Conservation (phyloP, 1,140 invertebrate species). For the Magallana gigas region DNA sequence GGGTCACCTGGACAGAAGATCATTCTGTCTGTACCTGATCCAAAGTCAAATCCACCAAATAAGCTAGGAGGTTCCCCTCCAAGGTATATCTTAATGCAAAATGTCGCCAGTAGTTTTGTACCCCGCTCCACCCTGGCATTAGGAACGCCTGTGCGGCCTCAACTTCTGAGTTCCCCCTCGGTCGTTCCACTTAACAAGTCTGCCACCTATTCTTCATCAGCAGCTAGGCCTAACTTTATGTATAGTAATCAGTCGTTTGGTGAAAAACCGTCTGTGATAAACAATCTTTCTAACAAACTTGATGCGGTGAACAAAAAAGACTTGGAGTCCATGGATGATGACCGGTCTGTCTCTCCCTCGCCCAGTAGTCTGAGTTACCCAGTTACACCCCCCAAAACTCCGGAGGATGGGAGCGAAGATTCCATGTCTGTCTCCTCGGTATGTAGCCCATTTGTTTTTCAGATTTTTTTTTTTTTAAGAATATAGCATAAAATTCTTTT, state of each 20-base stretch:
- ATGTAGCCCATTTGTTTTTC: background rate
- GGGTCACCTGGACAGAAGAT: slow-evolving; percentile 20
- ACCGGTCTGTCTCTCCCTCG: slow-evolving; percentile 38
- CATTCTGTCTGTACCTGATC: slow-evolving; percentile 31
- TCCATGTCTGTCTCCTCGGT: slow-evolving; percentile 39
- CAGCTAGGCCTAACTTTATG: background rate
- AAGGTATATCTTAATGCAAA: slow-evolving; percentile 26
- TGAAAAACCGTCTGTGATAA: slow-evolving; percentile 20
- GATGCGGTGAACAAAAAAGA: slow-evolving; percentile 21
- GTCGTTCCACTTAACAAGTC: background rate
- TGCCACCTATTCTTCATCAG: background rate
- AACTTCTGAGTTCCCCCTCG: background rate
- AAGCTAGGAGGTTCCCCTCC: slow-evolving; percentile 18
- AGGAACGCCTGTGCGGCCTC: background rate
- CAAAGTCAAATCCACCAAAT: slow-evolving; percentile 21
- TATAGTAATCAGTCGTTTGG: slow-evolving; percentile 33
- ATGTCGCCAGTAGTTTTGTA: slow-evolving; percentile 8
- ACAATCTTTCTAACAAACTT: slow-evolving; percentile 27
- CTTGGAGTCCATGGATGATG: slow-evolving; percentile 42
- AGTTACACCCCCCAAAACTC: slow-evolving; percentile 71
- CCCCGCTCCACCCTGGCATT: background rate
- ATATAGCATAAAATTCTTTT: background rate
- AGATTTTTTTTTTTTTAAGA: background rate
- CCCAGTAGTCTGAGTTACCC: slow-evolving; percentile 68
- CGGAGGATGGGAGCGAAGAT: slow-evolving; percentile 61